Percentiles rank a stretch among this genome's conserved stretches.
Conservation (phyloP, 2,113 vertebrate species). For the Peromyscus maniculatus region DNA sequence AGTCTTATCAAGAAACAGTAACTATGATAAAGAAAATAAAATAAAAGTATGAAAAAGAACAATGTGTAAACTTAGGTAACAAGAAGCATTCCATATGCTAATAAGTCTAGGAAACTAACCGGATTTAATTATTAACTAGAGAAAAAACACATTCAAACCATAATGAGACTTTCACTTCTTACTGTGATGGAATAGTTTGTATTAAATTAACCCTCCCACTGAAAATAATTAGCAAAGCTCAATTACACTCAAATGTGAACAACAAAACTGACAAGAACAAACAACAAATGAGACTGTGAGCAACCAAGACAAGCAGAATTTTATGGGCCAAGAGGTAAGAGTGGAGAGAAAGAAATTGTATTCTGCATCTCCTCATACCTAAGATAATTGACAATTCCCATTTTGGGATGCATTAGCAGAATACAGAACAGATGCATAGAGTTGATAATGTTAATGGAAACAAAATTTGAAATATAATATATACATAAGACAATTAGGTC, state of each 20-base stretch:
- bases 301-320: slow-evolving; percentile 3
- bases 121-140: slow-evolving; percentile 10
- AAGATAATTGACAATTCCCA: not conserved
- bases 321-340: not conserved
- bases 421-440: not conserved
- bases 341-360: not conserved
- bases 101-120: not conserved
- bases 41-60: not conserved
- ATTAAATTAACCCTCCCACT: slow-evolving; percentile 39
- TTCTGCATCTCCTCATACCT: not conserved
- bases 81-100: not conserved
- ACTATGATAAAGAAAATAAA: not conserved
- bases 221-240: slow-evolving; percentile 53
- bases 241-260: slow-evolving; percentile 24
- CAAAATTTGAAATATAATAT: not conserved
- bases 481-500: not conserved
- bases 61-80: not conserved
- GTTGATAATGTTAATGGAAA: not conserved
- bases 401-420: not conserved
- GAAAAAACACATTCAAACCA: not conserved
- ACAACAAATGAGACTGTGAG: not conserved
- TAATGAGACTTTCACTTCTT: slow-evolving; percentile 45
- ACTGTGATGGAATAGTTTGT: slow-evolving; percentile 10
- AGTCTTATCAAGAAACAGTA: not conserved
- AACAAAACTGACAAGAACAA: not conserved